phyloP scores from a whole-genome alignment of 30 jellyfish, hydroid and myxozoan genomes.

The Phacellophora camtschatica region DNA sequence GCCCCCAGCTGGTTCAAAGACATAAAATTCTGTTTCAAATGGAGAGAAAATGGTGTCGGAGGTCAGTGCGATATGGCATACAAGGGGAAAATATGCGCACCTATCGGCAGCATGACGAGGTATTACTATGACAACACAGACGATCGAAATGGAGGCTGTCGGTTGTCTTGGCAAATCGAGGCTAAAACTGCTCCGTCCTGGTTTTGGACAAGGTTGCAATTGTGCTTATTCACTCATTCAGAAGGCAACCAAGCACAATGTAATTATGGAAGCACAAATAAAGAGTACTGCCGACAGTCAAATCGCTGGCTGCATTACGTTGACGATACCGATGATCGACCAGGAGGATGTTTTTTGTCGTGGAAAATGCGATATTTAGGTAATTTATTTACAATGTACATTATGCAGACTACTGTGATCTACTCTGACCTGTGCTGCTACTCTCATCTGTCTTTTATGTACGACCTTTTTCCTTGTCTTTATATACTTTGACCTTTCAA shows the following conservation, averaged over 20 bases:
- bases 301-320: conserved; percentile 30
- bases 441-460: too few species aligned
- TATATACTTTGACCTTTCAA: too few species aligned
- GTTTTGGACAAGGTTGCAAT: conserved; percentile 39
- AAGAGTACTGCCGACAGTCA: conserved; percentile 10
- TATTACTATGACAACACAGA: conserved; percentile 62
- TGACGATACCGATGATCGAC: conserved; percentile 65
- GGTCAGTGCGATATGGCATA: conserved; percentile 44
- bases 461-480: too few species aligned
- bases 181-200: conserved; percentile 37
- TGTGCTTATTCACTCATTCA: conserved; percentile 14
- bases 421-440: too few species aligned
- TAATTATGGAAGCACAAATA: conserved; percentile 17
- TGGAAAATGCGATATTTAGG: conserved; percentile 54
- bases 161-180: conserved; percentile 58
- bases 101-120: conserved; percentile 74
- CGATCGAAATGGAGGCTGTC: conserved; percentile 68
- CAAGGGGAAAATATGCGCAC: conserved; percentile 59
- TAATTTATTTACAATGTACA: too few species aligned
- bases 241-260: conserved; percentile 48
- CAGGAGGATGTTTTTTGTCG: conserved; percentile 62
- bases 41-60: conserved; percentile 47
- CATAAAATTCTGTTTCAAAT: conserved; percentile 41
- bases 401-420: too few species aligned
- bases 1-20: conserved; percentile 47